phyloP scores from a whole-genome alignment of 2,888 invertebrate species.

The Escarpia spicata region DNA sequence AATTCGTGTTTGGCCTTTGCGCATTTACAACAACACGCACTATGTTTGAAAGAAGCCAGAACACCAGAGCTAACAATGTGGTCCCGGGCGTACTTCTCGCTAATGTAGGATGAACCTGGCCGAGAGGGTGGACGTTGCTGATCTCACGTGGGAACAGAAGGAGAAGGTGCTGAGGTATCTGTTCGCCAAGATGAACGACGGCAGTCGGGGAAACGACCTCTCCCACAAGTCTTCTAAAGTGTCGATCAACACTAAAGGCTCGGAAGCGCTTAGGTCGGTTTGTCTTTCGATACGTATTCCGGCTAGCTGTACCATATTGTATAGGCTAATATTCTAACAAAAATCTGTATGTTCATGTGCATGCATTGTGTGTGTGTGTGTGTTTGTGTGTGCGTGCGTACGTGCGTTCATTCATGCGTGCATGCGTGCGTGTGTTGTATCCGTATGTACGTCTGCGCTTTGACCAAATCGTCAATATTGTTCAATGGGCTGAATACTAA shows the following conservation, averaged over 20 bases:
- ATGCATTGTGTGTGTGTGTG: not conserved
- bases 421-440: no score
- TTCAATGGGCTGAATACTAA: no score
- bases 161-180: constrained; percentile 63
- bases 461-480: no score
- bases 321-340: no score
- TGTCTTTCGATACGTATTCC: no score
- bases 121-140: constrained; percentile 57
- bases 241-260: not conserved
- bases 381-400: no score
- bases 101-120: constrained; percentile 35
- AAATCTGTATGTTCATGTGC: not conserved
- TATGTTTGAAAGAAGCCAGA: not conserved
- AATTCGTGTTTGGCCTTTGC: not conserved
- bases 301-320: no score
- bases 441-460: no score
- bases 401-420: no score
- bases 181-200: constrained; percentile 62
- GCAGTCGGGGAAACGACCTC: not conserved
- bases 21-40: not conserved
- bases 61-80: not conserved
- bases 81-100: not conserved
- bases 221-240: constrained; percentile 2
- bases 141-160: constrained; percentile 66
- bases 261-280: not conserved